Evolutionary conservation across 2,888 invertebrate species (phyloP), one percentile per base, ranked within the genome.

Genomic region (Serripes groenlandicus): DNA sequence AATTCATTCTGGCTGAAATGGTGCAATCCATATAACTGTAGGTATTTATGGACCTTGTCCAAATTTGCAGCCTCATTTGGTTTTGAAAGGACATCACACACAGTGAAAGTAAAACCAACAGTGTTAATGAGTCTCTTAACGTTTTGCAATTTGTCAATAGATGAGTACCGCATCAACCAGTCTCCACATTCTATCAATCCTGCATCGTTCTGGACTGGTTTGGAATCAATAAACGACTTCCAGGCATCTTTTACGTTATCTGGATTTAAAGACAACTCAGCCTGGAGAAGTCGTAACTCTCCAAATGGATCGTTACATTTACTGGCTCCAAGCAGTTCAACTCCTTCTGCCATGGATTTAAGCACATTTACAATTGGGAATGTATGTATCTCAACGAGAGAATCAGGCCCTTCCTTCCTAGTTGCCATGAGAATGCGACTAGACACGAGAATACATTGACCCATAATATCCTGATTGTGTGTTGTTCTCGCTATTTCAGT

Each of bases 121-220:
- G 90, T 87, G 34, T 79, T 56, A 11, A 90, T 80, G 0, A 85
- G 37, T 2, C 37, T 11, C 23, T 49, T 42, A 21, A 83, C 18
- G 34, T n/a, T 64, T 11, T 30, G 69, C 35, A 74, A 37, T 21
- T 80, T 74, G 3, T 60, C 30, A 23, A 84, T n/a, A 23, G 79
- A 23, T 2, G 35, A 9, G 35, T 54, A 49, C 9, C 5, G 37
- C 1, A 87, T 62, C 72, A 89, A 80, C 86, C 86, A 82, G 60
- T 89, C 77, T 58, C 84, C 78, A 70, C 88, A 90, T 35, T 90
- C 90, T 23, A 91, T 58, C 34, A 84, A 77, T 0, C 89, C 90
- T n/a, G 86, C 87, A 30, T 80, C 86, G 77, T 90, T 89, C 56
- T 79, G 49, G 26, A 75, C 74, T 49, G 89, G 90, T 56, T 83